A percentile compares a stretch with the other conserved stretches of the same genome.
Evolutionary conservation across 1,140 invertebrate species (phyloP).

Genomic region (Ephestia elutella): DNA sequence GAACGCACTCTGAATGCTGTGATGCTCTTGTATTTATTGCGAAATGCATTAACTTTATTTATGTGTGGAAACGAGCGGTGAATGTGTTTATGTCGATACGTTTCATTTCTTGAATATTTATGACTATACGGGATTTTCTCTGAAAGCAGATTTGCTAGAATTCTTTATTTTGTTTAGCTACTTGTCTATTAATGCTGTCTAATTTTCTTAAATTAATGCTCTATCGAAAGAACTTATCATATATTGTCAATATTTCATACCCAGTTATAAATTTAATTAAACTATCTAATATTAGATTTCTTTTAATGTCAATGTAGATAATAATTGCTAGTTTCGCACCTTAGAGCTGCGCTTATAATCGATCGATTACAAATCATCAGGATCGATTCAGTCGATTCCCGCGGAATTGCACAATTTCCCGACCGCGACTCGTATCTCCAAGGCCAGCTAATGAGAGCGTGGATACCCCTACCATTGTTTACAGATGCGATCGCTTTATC

Average conservation of each 20-base stretch:
- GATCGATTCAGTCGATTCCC: conserved; percentile 45
- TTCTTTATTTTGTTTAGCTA: too few relatives aligned
- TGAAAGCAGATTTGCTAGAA: too few relatives aligned
- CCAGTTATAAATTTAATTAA: too few relatives aligned
- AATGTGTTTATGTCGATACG: not conserved
- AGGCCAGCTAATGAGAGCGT: conserved; percentile 65
- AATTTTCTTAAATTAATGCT: too few relatives aligned
- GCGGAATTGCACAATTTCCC: conserved; percentile 50
- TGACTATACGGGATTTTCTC: too few relatives aligned
- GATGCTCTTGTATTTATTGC: conserved; percentile 12
- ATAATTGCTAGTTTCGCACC: not conserved
- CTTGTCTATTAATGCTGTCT: too few relatives aligned
- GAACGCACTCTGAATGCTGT: conserved; percentile 19
- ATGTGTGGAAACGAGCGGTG: not conserved
- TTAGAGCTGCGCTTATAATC: conserved; percentile 20
- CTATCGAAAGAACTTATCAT: too few relatives aligned
- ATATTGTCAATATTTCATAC: too few relatives aligned
- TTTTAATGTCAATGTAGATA: too few relatives aligned
- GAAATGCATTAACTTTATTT: conserved; percentile 9
- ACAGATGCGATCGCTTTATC: conserved; percentile 64
- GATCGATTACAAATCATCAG: conserved; percentile 53
- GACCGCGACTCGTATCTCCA: conserved; percentile 33
- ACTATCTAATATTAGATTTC: too few relatives aligned
- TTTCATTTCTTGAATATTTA: not conserved
- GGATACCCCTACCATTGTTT: conserved; percentile 61